These are phyloP conservation scores for Apogon hyalosoma DNA, from an alignment of 2,797 vertebrate species.

Conservation along the genomic window DNA sequence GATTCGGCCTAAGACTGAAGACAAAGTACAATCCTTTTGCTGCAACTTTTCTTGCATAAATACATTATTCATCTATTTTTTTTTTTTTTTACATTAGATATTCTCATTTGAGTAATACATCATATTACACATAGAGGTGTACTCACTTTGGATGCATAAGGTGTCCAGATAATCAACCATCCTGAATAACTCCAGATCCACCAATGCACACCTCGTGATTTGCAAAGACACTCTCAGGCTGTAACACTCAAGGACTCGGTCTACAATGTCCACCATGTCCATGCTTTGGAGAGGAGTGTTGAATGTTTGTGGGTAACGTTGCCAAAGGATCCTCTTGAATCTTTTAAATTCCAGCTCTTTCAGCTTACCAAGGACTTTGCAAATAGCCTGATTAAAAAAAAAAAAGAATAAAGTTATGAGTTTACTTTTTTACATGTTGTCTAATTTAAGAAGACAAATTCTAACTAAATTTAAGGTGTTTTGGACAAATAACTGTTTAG, in stretches of 20 bases:
- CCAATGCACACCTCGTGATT: slow-evolving; percentile 70
- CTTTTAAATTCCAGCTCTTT: not conserved
- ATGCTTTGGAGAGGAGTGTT: slow-evolving; percentile 50
- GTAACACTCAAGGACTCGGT: slow-evolving; percentile 76
- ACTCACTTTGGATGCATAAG: slow-evolving; percentile 78
- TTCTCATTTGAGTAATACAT: not conserved
- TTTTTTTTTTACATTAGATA: not conserved
- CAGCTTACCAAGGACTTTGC: slow-evolving; percentile 58
- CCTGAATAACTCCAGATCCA: slow-evolving; percentile 51
- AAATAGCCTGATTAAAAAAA: slow-evolving; percentile 67
- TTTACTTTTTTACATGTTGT: not conserved
- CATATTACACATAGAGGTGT: not conserved
- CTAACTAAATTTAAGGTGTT: no score
- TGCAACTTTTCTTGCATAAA: not conserved
- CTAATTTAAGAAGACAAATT: no score
- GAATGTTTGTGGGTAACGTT: slow-evolving; percentile 70
- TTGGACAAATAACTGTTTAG: no score
- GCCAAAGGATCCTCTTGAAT: slow-evolving; percentile 76
- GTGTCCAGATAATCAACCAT: slow-evolving; percentile 48
- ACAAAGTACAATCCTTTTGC: no score
- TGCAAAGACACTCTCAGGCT: slow-evolving; percentile 66
- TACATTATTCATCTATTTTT: not conserved
- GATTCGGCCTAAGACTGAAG: no score
- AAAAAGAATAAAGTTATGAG: slow-evolving; percentile 26
- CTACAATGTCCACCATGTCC: slow-evolving; percentile 79